Evolutionary conservation across 2,888 invertebrate species (phyloP).

Genomic region (Oasisia sp.): DNA sequence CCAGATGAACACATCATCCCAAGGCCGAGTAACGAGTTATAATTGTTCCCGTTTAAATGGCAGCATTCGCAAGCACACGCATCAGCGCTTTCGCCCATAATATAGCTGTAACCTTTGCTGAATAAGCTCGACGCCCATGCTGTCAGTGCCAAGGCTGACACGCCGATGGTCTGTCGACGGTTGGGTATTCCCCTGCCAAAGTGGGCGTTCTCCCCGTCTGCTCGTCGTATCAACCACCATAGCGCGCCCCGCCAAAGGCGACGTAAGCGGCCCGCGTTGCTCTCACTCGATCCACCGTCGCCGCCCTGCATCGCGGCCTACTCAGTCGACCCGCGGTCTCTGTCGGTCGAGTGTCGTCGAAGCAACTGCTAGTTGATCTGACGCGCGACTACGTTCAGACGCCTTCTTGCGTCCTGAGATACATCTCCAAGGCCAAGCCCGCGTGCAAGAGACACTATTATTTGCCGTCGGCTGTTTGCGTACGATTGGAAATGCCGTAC

Average conservation of each 20-base stretch:
- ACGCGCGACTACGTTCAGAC: not conserved
- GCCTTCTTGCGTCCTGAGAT: not conserved
- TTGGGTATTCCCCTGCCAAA: constrained; percentile 17
- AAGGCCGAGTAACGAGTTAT: not conserved
- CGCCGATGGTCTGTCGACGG: not conserved
- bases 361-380: not conserved
- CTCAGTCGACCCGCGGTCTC: not conserved
- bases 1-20: not conserved
- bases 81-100: not conserved
- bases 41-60: not conserved
- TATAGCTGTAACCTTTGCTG: not conserved
- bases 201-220: not conserved
- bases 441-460: not conserved
- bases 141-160: not conserved
- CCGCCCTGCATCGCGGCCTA: not conserved
- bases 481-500: constrained; percentile 1
- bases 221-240: not conserved
- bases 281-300: not conserved
- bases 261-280: not conserved
- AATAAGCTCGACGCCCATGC: not conserved
- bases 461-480: not conserved
- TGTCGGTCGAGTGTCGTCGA: not conserved
- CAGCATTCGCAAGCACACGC: not conserved
- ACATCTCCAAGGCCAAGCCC: not conserved
- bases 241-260: not conserved